phyloP scores from a whole-genome alignment of 1,140 invertebrate genomes.

The Scaptomyza hsui region DNA sequence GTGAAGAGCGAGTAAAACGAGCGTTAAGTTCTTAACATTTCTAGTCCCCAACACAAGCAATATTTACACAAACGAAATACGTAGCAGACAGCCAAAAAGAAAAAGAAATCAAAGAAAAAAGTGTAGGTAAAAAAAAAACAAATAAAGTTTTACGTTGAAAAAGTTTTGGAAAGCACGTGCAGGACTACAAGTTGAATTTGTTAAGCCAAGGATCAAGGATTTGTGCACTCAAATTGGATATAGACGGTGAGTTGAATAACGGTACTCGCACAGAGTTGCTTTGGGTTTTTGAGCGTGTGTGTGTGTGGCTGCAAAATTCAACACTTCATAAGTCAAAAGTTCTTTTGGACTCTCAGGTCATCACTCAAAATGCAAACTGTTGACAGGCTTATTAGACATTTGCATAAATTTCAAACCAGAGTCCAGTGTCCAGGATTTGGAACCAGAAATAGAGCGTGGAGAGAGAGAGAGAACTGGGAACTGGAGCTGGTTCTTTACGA shows the following conservation, averaged over 20 bases:
- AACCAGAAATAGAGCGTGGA: not conserved
- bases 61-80: slow-evolving; percentile 58
- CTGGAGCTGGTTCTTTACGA: slow-evolving; percentile 45
- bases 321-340: slow-evolving; percentile 76
- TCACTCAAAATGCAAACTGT: slow-evolving; percentile 77
- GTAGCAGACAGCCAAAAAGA: slow-evolving; percentile 49
- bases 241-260: slow-evolving; percentile 59
- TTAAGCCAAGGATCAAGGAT: slow-evolving; percentile 60
- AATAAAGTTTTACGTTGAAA: slow-evolving; percentile 55
- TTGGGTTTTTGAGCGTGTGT: slow-evolving; percentile 34
- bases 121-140: slow-evolving; percentile 14
- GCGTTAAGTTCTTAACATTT: slow-evolving; percentile 51
- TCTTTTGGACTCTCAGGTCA: slow-evolving; percentile 35
- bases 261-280: slow-evolving; percentile 11
- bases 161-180: slow-evolving; percentile 70
- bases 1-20: slow-evolving; percentile 12
- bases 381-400: slow-evolving; percentile 83
- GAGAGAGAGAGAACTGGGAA: not conserved
- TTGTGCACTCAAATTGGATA: slow-evolving; percentile 63
- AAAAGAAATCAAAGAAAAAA: slow-evolving; percentile 18
- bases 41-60: slow-evolving; percentile 74
- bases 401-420: slow-evolving; percentile 65
- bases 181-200: slow-evolving; percentile 53
- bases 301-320: slow-evolving; percentile 44
- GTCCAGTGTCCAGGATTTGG: slow-evolving; percentile 6